These are phyloP conservation scores for Microtus ochrogaster DNA, from an alignment of 2,113 vertebrate species.

Conservation along the genomic window DNA sequence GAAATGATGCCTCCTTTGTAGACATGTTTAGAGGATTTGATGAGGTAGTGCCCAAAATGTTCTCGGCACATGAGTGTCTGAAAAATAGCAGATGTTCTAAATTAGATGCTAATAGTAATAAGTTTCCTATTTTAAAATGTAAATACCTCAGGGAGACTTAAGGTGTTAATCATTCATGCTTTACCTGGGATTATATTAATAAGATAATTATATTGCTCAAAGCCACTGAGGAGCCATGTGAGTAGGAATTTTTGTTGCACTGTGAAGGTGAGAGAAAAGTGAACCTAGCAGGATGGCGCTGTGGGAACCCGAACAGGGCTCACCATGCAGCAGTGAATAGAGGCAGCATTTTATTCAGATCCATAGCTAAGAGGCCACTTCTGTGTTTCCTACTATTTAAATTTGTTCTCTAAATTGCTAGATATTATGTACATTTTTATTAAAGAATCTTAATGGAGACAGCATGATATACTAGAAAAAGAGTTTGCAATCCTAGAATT, in stretches of 20 bases:
- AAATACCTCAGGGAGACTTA: not conserved
- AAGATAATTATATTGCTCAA: slow-evolving; percentile 12
- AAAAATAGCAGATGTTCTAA: slow-evolving; percentile 30
- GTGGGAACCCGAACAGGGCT: not conserved
- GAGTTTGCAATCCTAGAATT: not conserved
- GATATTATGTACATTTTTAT: not conserved
- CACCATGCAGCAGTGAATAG: not conserved
- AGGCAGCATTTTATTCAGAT: not conserved
- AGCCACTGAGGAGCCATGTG: not conserved
- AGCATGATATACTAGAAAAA: not conserved
- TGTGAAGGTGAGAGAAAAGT: not conserved
- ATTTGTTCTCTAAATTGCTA: not conserved
- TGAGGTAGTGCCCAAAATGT: not conserved
- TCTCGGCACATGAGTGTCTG: slow-evolving; percentile 9
- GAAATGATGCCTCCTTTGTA: not conserved
- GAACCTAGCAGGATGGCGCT: not conserved
- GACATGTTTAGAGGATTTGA: not conserved
- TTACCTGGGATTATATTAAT: slow-evolving; percentile 23
- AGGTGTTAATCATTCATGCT: slow-evolving; percentile 19
- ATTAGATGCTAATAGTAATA: slow-evolving; percentile 40
- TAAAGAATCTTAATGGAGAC: slow-evolving; percentile 34
- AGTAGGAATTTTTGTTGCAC: not conserved
- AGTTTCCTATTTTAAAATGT: slow-evolving; percentile 49
- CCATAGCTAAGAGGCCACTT: not conserved
- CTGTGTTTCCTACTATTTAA: not conserved